Conservation (phyloP, 2,113 vertebrate species). For the Colistium nudipinnis region DNA sequence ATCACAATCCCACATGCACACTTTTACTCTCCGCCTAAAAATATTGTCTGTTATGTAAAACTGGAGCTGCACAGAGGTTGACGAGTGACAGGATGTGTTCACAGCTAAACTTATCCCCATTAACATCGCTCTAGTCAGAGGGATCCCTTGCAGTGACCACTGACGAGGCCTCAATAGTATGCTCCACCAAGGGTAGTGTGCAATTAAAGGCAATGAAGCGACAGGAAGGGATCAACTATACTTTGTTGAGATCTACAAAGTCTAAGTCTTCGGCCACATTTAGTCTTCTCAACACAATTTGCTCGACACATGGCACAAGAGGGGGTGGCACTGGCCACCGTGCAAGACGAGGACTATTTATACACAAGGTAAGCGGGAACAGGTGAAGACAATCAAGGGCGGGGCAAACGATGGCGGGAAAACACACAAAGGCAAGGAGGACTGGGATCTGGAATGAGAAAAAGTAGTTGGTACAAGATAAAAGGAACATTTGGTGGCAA, state of each 20-base stretch:
- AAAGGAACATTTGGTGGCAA: too few species aligned
- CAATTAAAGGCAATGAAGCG: slow-evolving; percentile 1
- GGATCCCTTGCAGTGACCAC: slow-evolving; percentile 38
- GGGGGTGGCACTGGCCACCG: too few species aligned
- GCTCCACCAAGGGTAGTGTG: slow-evolving; percentile 13
- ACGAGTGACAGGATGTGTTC: slow-evolving; percentile 58
- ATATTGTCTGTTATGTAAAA: slow-evolving; percentile 75
- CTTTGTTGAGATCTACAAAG: slow-evolving; percentile 19
- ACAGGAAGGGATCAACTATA: slow-evolving; percentile 22
- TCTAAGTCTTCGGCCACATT: too few species aligned
- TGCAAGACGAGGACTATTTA: too few species aligned
- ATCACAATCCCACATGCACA: slow-evolving; percentile 51
- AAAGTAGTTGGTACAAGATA: too few species aligned
- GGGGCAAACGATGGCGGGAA: too few species aligned
- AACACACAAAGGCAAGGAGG: too few species aligned
- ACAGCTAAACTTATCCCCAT: slow-evolving; percentile 53
- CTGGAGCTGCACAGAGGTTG: slow-evolving; percentile 27
- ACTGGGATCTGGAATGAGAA: too few species aligned
- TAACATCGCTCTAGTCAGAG: slow-evolving; percentile 56
- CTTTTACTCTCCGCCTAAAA: slow-evolving; percentile 71
- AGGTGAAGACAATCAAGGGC: too few species aligned
- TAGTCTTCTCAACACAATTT: too few species aligned
- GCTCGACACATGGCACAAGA: too few species aligned
- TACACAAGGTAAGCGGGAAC: too few species aligned
- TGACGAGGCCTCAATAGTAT: slow-evolving; percentile 6